Conservation (phyloP, 2,888 invertebrate species). For the Idaea aversata region DNA sequence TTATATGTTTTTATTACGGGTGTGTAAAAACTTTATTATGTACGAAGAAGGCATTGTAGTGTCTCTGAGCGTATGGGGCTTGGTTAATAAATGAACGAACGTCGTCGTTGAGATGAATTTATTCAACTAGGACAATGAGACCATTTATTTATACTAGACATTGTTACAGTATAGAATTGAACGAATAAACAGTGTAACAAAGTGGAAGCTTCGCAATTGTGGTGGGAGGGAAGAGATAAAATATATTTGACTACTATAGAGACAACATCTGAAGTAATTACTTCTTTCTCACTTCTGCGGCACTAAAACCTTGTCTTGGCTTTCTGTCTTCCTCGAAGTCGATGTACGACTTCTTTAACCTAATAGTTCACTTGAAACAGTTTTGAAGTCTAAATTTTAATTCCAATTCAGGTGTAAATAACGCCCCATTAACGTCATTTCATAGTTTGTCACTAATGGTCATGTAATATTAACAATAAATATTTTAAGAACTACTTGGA, state of each 20-base stretch:
- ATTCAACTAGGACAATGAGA: slow-evolving; percentile 23
- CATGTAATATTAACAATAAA: too few relatives aligned
- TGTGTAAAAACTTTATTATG: background rate
- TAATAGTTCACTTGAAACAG: too few relatives aligned
- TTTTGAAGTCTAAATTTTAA: too few relatives aligned
- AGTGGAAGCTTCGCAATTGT: background rate
- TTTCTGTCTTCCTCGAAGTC: too few relatives aligned
- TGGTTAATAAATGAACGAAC: slow-evolving; percentile 17
- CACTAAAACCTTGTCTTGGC: too few relatives aligned
- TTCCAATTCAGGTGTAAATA: too few relatives aligned
- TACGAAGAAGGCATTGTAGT: background rate
- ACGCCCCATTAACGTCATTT: too few relatives aligned
- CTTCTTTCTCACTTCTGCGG: too few relatives aligned
- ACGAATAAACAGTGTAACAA: background rate
- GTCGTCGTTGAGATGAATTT: slow-evolving; percentile 23
- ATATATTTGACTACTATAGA: background rate
- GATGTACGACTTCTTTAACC: too few relatives aligned
- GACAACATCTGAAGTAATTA: background rate
- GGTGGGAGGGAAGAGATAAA: background rate
- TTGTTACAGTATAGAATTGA: slow-evolving; percentile 5
- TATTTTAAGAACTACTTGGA: too few relatives aligned
- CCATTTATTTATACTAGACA: slow-evolving; percentile 21
- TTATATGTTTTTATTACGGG: slow-evolving; percentile 12
- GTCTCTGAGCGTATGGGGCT: background rate
- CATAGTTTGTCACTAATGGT: too few relatives aligned